Conservation (phyloP, 2,113 vertebrate genomes). For the Acrocephalus arundinaceus region DNA sequence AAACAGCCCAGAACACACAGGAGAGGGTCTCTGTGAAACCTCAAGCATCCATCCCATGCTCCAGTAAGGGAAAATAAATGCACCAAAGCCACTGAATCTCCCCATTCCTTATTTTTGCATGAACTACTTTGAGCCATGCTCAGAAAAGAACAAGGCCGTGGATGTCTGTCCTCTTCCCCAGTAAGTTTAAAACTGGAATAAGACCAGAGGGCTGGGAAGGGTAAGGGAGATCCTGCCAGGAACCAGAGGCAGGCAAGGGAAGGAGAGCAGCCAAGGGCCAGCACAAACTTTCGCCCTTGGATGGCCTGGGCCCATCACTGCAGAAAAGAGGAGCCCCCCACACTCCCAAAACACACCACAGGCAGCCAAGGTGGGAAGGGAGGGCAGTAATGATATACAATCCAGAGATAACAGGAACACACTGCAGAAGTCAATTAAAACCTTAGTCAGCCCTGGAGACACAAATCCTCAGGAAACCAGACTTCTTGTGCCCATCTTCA, state of each 20-base stretch:
- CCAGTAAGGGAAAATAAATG: not conserved
- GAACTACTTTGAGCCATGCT: not conserved
- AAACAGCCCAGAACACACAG: not conserved
- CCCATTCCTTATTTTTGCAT: fast-evolving
- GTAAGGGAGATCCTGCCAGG: not conserved
- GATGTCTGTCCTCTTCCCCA: not conserved
- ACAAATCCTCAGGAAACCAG: not conserved
- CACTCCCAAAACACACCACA: not conserved
- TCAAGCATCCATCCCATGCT: fast-evolving
- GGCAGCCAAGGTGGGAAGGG: not conserved
- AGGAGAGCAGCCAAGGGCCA: not conserved
- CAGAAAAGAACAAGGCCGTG: not conserved
- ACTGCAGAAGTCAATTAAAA: not conserved
- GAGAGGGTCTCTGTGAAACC: not conserved
- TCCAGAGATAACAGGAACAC: not conserved
- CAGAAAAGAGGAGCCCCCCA: not conserved
- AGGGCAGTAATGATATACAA: not conserved
- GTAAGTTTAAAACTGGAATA: not conserved
- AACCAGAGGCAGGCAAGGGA: not conserved
- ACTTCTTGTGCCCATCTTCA: not conserved
- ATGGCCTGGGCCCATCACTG: not conserved
- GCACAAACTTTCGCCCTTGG: fast-evolving
- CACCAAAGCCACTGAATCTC: not conserved
- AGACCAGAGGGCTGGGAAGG: not conserved
- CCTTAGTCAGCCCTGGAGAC: not conserved